Percentiles rank a stretch among this genome's conserved stretches.
phyloP scores from a whole-genome alignment of 2,888 invertebrate species.

The Incurvaria masculella region DNA sequence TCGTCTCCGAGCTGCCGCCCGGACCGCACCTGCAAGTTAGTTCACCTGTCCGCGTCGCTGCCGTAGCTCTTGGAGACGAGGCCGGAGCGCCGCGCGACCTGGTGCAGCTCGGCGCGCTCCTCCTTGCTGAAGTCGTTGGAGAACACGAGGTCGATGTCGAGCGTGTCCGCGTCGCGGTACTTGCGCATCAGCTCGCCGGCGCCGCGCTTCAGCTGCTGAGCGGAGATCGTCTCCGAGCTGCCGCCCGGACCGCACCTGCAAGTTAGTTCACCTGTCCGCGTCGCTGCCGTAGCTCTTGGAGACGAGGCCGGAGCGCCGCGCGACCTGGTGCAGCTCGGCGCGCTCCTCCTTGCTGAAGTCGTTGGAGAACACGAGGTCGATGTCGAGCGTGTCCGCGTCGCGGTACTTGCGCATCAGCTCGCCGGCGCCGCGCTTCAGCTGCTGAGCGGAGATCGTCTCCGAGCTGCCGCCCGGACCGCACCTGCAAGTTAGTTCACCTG shows the following conservation, averaged over 20 bases:
- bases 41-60: slow-evolving; percentile 32
- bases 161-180: slow-evolving; percentile 31
- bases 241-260: no score
- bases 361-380: slow-evolving; percentile 56
- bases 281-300: slow-evolving; percentile 51
- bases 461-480: no score
- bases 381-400: slow-evolving; percentile 38
- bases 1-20: slow-evolving; percentile 18
- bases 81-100: slow-evolving; percentile 40
- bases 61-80: slow-evolving; percentile 54
- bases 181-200: slow-evolving; percentile 31
- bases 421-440: slow-evolving; percentile 26
- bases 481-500: no score
- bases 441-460: slow-evolving; percentile 18
- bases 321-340: slow-evolving; percentile 55
- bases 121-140: slow-evolving; percentile 61
- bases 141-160: slow-evolving; percentile 58
- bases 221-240: slow-evolving; percentile 16
- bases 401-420: slow-evolving; percentile 32
- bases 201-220: slow-evolving; percentile 24
- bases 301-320: slow-evolving; percentile 39
- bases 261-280: slow-evolving; percentile 31
- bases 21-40: no score
- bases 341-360: slow-evolving; percentile 66
- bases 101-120: slow-evolving; percentile 60